phyloP scores from a whole-genome alignment of 2,888 invertebrate species.

The Eupithecia inturbata region DNA sequence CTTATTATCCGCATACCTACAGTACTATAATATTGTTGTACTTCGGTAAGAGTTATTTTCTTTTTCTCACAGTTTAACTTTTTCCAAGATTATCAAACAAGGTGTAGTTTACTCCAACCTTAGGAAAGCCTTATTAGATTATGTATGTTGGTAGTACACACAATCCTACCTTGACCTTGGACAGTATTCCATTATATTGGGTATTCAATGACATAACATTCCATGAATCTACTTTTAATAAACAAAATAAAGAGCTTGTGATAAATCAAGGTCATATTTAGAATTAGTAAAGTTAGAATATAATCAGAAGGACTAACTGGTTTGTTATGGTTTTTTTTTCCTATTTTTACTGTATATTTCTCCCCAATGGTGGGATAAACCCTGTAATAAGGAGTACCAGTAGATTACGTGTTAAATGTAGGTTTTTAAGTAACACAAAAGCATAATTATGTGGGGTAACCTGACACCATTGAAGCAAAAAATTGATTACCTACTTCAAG shows the following conservation, averaged over 20 bases:
- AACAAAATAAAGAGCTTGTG: neutral
- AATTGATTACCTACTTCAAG: slow-evolving; percentile 57
- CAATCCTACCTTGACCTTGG: slow-evolving; percentile 34
- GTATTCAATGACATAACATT: slow-evolving; percentile 29
- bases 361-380: neutral
- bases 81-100: neutral
- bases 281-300: neutral
- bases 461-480: slow-evolving; percentile 38
- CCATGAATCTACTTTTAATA: neutral
- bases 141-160: slow-evolving; percentile 31
- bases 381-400: neutral
- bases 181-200: slow-evolving; percentile 13
- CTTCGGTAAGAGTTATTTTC: neutral
- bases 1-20: neutral
- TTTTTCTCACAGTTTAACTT: neutral
- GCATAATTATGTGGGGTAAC: slow-evolving; percentile 34
- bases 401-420: neutral
- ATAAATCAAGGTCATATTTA: slow-evolving; percentile 29
- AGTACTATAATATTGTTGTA: too few species aligned
- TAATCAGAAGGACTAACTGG: neutral
- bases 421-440: slow-evolving; percentile 6
- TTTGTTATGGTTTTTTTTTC: slow-evolving; percentile 1
- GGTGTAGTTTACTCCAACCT: neutral
- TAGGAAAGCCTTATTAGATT: slow-evolving; percentile 35
- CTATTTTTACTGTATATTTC: neutral